phyloP scores from a whole-genome alignment of 1,140 invertebrate genomes.

The Coelopa frigida region DNA sequence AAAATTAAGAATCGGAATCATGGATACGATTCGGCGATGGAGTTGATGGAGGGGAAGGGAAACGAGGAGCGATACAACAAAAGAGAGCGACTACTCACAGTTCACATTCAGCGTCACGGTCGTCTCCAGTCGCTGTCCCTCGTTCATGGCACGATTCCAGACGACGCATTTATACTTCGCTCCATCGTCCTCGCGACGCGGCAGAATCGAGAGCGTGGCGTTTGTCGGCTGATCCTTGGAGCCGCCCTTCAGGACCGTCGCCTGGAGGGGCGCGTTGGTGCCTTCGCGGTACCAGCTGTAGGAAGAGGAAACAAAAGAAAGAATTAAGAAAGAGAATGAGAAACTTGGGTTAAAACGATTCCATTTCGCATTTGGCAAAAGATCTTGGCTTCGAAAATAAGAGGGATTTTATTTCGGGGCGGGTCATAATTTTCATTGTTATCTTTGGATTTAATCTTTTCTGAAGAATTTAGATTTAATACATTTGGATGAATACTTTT shows the following conservation, averaged over 20 bases:
- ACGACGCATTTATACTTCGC: conserved; percentile 76
- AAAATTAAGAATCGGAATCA: conserved; percentile 6
- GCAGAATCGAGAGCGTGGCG: conserved; percentile 64
- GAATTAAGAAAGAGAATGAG: not conserved
- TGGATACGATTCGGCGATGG: not conserved
- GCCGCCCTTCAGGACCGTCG: conserved; percentile 56
- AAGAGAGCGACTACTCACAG: conserved; percentile 60
- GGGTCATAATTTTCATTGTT: too few relatives aligned
- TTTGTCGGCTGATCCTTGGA: conserved; percentile 64
- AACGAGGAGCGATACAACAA: not conserved
- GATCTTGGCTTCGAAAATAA: too few relatives aligned
- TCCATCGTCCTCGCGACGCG: conserved; percentile 74
- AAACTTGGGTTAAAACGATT: not conserved
- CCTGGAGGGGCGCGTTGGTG: conserved; percentile 58
- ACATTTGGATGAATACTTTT: too few relatives aligned
- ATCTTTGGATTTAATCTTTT: too few relatives aligned
- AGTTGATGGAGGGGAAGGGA: too few relatives aligned
- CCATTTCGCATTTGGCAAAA: too few relatives aligned
- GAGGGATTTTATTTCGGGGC: too few relatives aligned
- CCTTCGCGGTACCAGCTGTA: conserved; percentile 63
- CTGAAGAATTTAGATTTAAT: too few relatives aligned
- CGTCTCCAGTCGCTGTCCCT: conserved; percentile 68
- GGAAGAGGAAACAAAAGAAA: conserved; percentile 9
- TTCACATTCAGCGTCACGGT: conserved; percentile 76
- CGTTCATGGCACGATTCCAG: conserved; percentile 77